Percentiles rank a stretch among this genome's conserved stretches.
These are phyloP conservation scores for Prorops nasuta DNA, from an alignment of 1,140 invertebrate species.

Conservation along the genomic window DNA sequence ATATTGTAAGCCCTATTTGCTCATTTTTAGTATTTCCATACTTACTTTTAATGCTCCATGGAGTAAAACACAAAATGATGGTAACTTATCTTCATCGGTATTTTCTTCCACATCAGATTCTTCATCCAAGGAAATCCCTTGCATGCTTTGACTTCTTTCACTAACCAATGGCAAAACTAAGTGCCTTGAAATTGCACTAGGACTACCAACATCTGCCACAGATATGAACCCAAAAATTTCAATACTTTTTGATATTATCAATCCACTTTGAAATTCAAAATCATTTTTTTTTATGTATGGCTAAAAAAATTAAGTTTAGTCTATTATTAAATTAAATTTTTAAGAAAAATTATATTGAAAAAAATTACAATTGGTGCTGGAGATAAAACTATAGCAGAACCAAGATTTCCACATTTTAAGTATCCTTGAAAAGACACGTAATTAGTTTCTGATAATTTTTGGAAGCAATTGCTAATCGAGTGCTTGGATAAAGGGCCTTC, in stretches of 20 bases:
- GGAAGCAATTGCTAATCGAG: conserved; percentile 68
- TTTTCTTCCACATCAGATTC: conserved; percentile 64
- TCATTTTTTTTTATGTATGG: conserved; percentile 64
- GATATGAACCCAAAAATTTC: conserved; percentile 82
- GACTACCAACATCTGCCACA: conserved; percentile 85
- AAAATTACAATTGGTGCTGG: conserved; percentile 69
- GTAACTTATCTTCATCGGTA: conserved; percentile 75
- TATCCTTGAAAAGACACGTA: conserved; percentile 75
- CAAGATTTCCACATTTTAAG: conserved; percentile 76
- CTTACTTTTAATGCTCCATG: conserved; percentile 90
- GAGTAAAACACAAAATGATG: conserved; percentile 90
- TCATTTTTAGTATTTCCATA: background rate
- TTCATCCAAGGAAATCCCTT: conserved; percentile 59
- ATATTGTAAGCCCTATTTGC: background rate
- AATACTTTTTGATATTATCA: conserved; percentile 66
- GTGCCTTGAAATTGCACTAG: conserved; percentile 88
- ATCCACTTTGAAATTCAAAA: conserved; percentile 62
- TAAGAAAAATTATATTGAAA: background rate
- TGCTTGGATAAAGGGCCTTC: conserved; percentile 60
- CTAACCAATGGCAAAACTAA: conserved; percentile 72
- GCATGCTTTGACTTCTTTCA: conserved; percentile 60
- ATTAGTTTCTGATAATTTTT: conserved; percentile 73
- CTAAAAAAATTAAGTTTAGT: conserved; percentile 46
- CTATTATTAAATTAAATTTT: background rate
- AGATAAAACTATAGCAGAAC: conserved; percentile 71